phyloP scores from a whole-genome alignment of 2,113 vertebrate species.

The Embiotoca jacksoni region DNA sequence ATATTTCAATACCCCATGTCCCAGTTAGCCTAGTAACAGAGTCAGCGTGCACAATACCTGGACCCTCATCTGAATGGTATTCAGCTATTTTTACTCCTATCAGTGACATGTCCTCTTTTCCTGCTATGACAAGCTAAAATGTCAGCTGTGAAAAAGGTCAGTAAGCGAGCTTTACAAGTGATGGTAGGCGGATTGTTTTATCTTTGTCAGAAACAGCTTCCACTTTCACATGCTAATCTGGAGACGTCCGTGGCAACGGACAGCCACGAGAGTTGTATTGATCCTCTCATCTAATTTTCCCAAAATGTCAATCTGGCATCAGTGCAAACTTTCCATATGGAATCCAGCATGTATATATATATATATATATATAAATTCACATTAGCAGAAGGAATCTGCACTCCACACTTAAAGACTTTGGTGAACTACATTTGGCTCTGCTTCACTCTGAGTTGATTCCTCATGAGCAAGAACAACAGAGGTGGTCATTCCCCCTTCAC shows the following conservation, averaged over 20 bases:
- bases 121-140: too few species aligned
- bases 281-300: neutral
- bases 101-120: too few species aligned
- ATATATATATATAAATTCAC: neutral
- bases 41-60: too few species aligned
- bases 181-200: neutral
- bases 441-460: slow-evolving; percentile 21
- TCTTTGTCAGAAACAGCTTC: slow-evolving; percentile 3
- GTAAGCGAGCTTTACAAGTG: slow-evolving; percentile 4
- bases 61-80: too few species aligned
- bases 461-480: slow-evolving; percentile 37
- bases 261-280: neutral
- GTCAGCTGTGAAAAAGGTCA: neutral
- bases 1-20: neutral
- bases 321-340: neutral
- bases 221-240: neutral
- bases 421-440: slow-evolving; percentile 33
- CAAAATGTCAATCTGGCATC: slow-evolving; percentile 1
- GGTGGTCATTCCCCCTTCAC: slow-evolving; percentile 50
- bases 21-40: neutral
- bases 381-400: neutral
- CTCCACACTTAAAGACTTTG: neutral
- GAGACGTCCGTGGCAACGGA: neutral
- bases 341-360: neutral
- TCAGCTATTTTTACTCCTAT: too few species aligned